phyloP scores from a whole-genome alignment of 2,113 vertebrate species.

The Carlito syrichta region DNA sequence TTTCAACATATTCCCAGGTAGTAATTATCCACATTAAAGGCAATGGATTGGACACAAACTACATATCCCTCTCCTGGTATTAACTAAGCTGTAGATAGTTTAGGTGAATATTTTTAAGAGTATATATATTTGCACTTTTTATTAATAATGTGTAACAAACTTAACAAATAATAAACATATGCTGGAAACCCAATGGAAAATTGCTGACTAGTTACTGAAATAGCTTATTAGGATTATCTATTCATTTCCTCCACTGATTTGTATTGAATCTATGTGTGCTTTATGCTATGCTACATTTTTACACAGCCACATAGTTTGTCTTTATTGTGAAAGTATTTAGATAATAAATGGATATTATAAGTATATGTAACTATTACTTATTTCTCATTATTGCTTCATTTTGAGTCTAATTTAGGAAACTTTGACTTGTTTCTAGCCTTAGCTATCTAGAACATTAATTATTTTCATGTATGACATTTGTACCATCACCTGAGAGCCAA shows the following conservation, averaged over 20 bases:
- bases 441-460: background rate
- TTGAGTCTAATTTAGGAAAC: background rate
- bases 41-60: background rate
- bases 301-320: background rate
- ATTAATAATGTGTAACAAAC: background rate
- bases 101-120: no score
- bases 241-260: background rate
- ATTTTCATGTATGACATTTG: background rate
- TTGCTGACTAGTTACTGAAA: background rate
- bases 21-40: background rate
- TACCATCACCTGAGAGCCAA: background rate
- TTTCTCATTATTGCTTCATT: background rate
- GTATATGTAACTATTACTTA: background rate
- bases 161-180: background rate
- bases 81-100: background rate
- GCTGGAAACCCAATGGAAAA: background rate
- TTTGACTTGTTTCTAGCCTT: background rate
- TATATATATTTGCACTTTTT: background rate
- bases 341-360: background rate
- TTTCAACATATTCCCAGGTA: background rate
- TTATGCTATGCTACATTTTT: background rate
- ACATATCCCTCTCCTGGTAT: background rate
- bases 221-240: background rate
- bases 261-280: background rate
- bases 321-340: background rate